A percentile compares a stretch with the other conserved stretches of the same genome.
phyloP scores from a whole-genome alignment of 2,797 vertebrate genomes.

The Pipistrellus nathusii region DNA sequence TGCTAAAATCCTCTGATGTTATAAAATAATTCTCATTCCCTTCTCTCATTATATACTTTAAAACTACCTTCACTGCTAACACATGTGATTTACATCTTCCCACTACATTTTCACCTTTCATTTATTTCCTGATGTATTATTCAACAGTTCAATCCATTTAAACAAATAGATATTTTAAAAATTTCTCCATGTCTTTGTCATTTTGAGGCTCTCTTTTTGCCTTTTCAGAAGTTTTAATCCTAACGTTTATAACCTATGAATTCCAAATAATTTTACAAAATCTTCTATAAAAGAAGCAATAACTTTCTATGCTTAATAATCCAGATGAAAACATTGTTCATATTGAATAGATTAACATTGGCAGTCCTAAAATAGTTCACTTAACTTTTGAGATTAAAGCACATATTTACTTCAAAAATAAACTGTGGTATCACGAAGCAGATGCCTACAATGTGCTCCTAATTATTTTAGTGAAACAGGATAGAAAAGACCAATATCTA shows the following conservation, averaged over 20 bases:
- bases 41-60: neutral
- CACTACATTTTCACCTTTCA: neutral
- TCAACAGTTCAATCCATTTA: conserved; percentile 9
- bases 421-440: neutral
- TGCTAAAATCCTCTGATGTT: neutral
- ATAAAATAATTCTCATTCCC: neutral
- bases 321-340: neutral
- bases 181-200: neutral
- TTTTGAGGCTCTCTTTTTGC: neutral
- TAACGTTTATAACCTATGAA: neutral
- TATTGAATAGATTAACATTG: neutral
- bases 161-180: neutral
- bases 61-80: neutral
- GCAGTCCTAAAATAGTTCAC: neutral
- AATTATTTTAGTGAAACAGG: conserved; percentile 4
- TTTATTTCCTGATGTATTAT: neutral
- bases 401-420: conserved; percentile 40
- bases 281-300: neutral
- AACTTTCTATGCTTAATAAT: conserved; percentile 3
- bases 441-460: neutral
- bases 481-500: conserved; percentile 21
- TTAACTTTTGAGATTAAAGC: conserved; percentile 30
- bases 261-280: conserved; percentile 34
- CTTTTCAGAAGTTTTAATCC: conserved; percentile 1
- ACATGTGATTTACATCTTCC: neutral